Conservation (phyloP, 2,888 invertebrate genomes). For the Drosophila suboccidentalis region DNA sequence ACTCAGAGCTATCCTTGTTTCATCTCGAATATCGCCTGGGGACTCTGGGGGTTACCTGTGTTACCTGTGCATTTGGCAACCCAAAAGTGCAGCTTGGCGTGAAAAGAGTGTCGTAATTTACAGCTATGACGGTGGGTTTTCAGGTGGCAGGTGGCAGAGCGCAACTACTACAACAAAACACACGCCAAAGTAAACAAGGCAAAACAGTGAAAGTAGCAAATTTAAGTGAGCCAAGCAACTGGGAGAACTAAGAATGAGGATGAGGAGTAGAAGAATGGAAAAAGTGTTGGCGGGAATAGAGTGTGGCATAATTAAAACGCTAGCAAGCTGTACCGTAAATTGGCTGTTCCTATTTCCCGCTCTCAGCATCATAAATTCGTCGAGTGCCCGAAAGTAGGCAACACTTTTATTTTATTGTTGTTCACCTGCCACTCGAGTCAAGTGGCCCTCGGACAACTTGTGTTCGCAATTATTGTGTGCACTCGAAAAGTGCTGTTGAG, state of each 20-base stretch:
- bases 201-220: conserved; percentile 22
- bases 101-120: conserved; percentile 76
- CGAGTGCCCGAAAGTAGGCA: conserved; percentile 62
- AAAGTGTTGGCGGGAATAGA: conserved; percentile 1
- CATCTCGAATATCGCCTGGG: conserved; percentile 30
- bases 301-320: conserved; percentile 66
- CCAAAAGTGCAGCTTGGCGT: conserved; percentile 75
- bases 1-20: conserved; percentile 44
- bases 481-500: conserved; percentile 49
- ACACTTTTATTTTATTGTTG: conserved; percentile 35
- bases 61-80: conserved; percentile 42
- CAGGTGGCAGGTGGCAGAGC: conserved; percentile 33
- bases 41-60: conserved; percentile 11
- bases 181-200: conserved; percentile 35
- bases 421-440: conserved; percentile 36
- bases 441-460: conserved; percentile 45
- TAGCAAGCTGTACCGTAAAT: conserved; percentile 52
- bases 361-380: conserved; percentile 49
- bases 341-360: conserved; percentile 45
- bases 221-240: conserved; percentile 7
- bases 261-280: conserved; percentile 7
- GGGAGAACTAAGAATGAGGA: too few relatives aligned
- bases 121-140: conserved; percentile 32
- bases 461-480: conserved; percentile 54
- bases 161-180: conserved; percentile 30